Base-by-base conservation (phyloP, 2,113 vertebrate species). In the Zosterops borbonicus region DNA sequence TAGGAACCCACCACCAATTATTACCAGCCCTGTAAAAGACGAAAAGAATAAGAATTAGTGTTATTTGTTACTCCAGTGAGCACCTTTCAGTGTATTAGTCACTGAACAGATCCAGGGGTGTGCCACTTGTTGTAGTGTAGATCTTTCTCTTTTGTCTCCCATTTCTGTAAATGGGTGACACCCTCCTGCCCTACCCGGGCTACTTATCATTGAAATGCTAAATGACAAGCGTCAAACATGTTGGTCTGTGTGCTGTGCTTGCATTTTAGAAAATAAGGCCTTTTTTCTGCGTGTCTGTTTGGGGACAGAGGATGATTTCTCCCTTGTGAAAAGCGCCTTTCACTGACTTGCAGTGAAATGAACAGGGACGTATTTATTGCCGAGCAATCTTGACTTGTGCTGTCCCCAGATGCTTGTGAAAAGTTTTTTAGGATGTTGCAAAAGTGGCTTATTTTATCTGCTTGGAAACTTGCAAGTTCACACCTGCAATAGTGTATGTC, bases 1-100 rank as follows among this genome's bases (percentile, higher is more conserved):
- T 95, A 29, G 99, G 99, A 68, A 99, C 97, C 99, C 99, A 99
- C 99, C 99, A 99, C 98, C 99, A 99, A 90, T 98, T 97, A 62
- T 98, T 98, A 76, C 98, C 99, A 83, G 98, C 98, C 63, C 99
- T 99, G 98, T 62, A 95, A 96, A 95, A 96, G 91, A 94, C 7
- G 76, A 79, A 80, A 62, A 71, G 50, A 92, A 58, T 47, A 33
- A 84, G 35, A 89, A 75, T 87, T 33, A 67, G 14, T 4, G 2
- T 33, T 71, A 15, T n/a, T 60, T 56, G 27, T 70, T 25, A 39
- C 11, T 76, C 12, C 7, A 29, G 33, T 25, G 56, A 60, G 28
- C 21, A 25, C 12, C 33, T 46, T 47, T 19, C 41, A 33, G 50
- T 39, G 24, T 44, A 42, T 55, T 78, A 59, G 21, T 9, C 37